Base-by-base conservation (phyloP, 2,113 vertebrate genomes). In the Rhegmatorhina hoffmannsi region DNA sequence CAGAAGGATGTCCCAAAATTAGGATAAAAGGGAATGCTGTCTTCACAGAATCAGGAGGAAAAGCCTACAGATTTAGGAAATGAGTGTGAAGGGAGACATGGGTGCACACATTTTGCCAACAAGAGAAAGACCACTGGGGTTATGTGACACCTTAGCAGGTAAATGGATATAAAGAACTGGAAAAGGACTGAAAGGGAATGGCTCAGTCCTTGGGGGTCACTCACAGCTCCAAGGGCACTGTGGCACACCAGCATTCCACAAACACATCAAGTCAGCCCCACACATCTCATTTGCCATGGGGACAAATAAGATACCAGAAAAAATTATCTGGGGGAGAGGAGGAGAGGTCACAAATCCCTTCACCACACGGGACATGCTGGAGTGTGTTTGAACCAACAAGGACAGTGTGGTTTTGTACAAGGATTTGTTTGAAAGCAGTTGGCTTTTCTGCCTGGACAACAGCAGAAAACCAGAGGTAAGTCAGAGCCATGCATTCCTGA, bases 401-500 rank as follows among this genome's bases (percentile, higher is more conserved):
- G 78, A 75, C 67, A 85, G 29, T 0, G 46, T 14, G 59, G 36
- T 26, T 78, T 79, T 69, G 28, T 25, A 84, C 34, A 59, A 53
- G 38, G 47, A 38, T 46, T 87, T 64, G 23, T 84, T 84, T 46
- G 19, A 55, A 64, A 90, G 94, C 40, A 58, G 47, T 21, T 75
- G 87, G 82, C 55, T 91, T 87, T 92, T 80, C 62, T 82, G 93
- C 75, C 63, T 82, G 89, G 53, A 69, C 63, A 89, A 75, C 33
- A 92, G 86, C 20, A 52, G 84, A 82, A 84, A 95, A 87, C 52
- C 55, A 94, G 92, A 84, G 2, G 62, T 44, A 83, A 68, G 83
- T 95, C 62, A 95, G 91, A 95, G 81, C 89, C 97, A 98, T 97
- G 98, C 98, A 98, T 98, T 98, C 98, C 98, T 97, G 96, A 98